These are phyloP conservation scores for Megastigmus dorsalis DNA, from an alignment of 2,888 invertebrate genomes.

Conservation along the genomic window DNA sequence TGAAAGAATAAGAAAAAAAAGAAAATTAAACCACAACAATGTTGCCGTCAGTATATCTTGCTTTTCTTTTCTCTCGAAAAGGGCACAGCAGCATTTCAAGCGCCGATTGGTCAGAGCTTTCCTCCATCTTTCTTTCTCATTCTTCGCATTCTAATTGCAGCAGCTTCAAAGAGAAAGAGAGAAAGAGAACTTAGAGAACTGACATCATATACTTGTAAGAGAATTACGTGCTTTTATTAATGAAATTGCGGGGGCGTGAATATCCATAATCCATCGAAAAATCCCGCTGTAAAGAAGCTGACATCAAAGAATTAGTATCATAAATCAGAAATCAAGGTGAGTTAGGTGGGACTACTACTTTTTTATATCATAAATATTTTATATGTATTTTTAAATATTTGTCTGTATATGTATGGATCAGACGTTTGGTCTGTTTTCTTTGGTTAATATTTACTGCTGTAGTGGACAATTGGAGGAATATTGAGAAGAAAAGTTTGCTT, in stretches of 20 bases:
- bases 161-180: conserved; percentile 22
- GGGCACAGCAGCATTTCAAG: conserved; percentile 52
- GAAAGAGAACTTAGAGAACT: neutral
- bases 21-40: too few species aligned
- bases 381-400: too few species aligned
- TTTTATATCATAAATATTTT: neutral
- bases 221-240: conserved; percentile 11
- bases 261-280: neutral
- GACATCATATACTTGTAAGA: neutral
- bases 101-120: conserved; percentile 43
- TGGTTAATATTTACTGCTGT: conserved; percentile 21
- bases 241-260: conserved; percentile 26
- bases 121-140: neutral
- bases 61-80: conserved; percentile 46
- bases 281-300: neutral
- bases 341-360: neutral
- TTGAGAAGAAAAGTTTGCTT: conserved; percentile 5
- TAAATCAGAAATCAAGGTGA: neutral
- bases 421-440: neutral
- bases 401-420: too few species aligned
- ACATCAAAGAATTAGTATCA: neutral
- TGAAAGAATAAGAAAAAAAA: too few species aligned
- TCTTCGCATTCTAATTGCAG: neutral
- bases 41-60: too few species aligned
- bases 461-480: conserved; percentile 12